A percentile compares a stretch with the other conserved stretches of the same genome.
Evolutionary conservation across 2,113 vertebrate genomes (phyloP).

Genomic region (Phainopepla nitens): DNA sequence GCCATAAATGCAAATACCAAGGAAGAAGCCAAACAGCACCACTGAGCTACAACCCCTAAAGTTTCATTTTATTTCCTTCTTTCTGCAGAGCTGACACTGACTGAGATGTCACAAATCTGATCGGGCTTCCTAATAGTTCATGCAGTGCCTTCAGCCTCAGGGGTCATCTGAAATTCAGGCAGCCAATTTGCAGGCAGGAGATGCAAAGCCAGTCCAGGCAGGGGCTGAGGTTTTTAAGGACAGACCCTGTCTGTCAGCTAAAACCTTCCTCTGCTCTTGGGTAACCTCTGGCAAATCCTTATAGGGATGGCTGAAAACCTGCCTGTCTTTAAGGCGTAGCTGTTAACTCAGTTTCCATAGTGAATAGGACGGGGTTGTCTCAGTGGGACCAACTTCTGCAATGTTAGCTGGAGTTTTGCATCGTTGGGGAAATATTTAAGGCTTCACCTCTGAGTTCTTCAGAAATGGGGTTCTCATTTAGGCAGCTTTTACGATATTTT

Average conservation of each 20-base stretch:
- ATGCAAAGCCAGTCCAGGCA: neutral
- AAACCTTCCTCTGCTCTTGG: neutral
- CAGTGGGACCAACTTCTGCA: neutral
- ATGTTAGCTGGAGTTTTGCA: neutral
- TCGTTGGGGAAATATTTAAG: neutral
- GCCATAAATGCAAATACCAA: neutral
- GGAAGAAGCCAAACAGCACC: neutral
- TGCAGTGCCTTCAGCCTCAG: neutral
- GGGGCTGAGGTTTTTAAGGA: neutral
- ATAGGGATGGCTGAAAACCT: neutral
- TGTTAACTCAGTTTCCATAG: neutral
- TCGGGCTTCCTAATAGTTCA: neutral
- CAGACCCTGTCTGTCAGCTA: neutral
- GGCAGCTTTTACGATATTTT: neutral
- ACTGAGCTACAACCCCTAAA: neutral
- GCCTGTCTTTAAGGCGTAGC: neutral
- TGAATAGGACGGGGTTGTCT: neutral
- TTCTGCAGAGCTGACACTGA: neutral
- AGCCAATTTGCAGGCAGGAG: conserved; percentile 3
- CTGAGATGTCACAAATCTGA: neutral
- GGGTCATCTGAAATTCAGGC: conserved; percentile 24
- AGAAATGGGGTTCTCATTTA: neutral
- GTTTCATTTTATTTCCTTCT: neutral
- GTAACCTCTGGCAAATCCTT: neutral
- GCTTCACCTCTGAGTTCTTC: neutral